Evolutionary conservation across 1,140 invertebrate genomes (phyloP).

Genomic region (Zelostemma sp.): DNA sequence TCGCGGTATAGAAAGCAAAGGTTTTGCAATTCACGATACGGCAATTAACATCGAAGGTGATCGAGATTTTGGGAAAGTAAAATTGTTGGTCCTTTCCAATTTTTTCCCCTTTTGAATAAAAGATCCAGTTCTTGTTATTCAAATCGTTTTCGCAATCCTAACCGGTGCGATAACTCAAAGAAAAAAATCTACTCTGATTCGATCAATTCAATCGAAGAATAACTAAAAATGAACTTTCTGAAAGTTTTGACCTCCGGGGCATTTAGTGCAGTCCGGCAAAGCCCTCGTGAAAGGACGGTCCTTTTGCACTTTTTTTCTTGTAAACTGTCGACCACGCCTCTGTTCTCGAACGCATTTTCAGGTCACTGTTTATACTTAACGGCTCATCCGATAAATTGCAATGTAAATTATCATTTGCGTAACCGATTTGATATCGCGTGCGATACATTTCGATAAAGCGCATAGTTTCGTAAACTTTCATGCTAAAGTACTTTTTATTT

Average conservation of each 20-base stretch:
- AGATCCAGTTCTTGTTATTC: neutral
- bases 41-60: constrained; percentile 41
- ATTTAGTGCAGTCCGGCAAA: constrained; percentile 14
- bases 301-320: constrained; percentile 32
- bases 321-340: constrained; percentile 42
- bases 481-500: too few species aligned
- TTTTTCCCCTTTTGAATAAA: constrained; percentile 18
- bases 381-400: constrained; percentile 31
- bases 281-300: constrained; percentile 46
- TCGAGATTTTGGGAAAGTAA: constrained; percentile 43
- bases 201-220: constrained; percentile 11
- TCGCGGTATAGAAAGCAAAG: too few species aligned
- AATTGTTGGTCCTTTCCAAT: neutral
- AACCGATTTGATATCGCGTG: neutral
- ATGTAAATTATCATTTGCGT: neutral
- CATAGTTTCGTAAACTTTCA: too few species aligned
- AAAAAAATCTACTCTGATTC: too few species aligned
- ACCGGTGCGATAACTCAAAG: too few species aligned
- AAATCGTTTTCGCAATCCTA: neutral
- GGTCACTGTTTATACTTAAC: constrained; percentile 36
- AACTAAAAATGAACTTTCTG: constrained; percentile 19
- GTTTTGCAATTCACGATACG: too few species aligned
- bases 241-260: constrained; percentile 33
- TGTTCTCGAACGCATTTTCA: constrained; percentile 47
- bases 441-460: constrained; percentile 3